Percentiles rank a stretch among this genome's conserved stretches.
Conservation (phyloP, 2,797 vertebrate genomes). For the Tinamus major region DNA sequence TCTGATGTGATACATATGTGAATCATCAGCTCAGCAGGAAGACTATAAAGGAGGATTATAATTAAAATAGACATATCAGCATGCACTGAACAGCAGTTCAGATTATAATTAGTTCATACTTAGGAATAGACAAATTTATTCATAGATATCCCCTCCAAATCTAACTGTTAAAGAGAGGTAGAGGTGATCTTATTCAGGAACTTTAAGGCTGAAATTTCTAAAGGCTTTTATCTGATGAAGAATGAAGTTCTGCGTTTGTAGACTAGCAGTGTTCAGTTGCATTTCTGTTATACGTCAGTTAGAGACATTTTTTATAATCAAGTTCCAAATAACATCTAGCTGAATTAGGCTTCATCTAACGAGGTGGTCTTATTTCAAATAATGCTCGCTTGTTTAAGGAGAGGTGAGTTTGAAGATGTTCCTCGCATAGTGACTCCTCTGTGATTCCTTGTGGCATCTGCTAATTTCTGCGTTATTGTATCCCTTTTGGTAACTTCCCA, state of each 20-base stretch:
- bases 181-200: background rate
- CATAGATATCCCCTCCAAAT: background rate
- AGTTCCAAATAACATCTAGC: background rate
- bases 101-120: conserved; percentile 6
- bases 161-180: background rate
- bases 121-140: background rate
- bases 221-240: background rate
- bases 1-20: background rate
- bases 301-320: background rate
- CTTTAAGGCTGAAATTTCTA: background rate
- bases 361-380: background rate
- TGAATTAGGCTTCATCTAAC: background rate
- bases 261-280: background rate
- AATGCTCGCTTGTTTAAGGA: background rate
- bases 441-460: background rate
- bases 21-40: background rate
- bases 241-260: background rate
- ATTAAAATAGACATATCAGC: fast-evolving
- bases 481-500: background rate
- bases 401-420: background rate
- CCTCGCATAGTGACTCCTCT: background rate
- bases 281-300: background rate
- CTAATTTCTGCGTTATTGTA: background rate
- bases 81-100: background rate
- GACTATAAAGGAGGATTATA: background rate